A percentile compares a stretch with the other conserved stretches of the same genome.
phyloP scores from a whole-genome alignment of 2,888 invertebrate genomes.

The Drosophila rellima region DNA sequence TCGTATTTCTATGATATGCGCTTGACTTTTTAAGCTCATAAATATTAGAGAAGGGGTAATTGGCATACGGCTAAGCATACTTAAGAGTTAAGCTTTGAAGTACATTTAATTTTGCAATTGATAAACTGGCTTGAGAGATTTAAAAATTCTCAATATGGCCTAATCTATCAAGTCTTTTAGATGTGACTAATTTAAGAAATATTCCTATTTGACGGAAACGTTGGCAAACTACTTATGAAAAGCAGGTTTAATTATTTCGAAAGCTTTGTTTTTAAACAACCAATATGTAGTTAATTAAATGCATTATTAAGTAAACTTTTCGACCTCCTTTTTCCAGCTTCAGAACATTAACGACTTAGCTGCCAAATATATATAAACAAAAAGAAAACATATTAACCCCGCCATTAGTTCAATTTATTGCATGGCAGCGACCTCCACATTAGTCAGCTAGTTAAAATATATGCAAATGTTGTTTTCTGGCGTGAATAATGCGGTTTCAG shows the following conservation, averaged over 20 bases:
- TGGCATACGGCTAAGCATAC: conserved; percentile 8
- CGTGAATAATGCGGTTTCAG: conserved; percentile 40
- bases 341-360: conserved; percentile 12
- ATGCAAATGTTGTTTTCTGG: conserved; percentile 52
- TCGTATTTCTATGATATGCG: conserved; percentile 29
- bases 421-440: conserved; percentile 26
- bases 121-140: conserved; percentile 1
- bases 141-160: neutral
- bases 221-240: neutral
- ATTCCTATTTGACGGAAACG: neutral
- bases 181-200: neutral
- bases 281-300: neutral
- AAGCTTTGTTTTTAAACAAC: neutral
- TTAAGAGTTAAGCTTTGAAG: conserved; percentile 6
- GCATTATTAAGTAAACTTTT: neutral
- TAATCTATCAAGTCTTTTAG: neutral
- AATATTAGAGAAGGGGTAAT: conserved; percentile 33
- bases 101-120: conserved; percentile 9
- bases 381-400: conserved; percentile 42
- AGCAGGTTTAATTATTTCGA: neutral
- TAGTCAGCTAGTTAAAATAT: conserved; percentile 30
- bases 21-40: conserved; percentile 35
- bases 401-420: conserved; percentile 55
- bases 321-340: conserved; percentile 1
- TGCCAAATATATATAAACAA: conserved; percentile 11